Evolutionary conservation across 2,113 vertebrate genomes (phyloP), one percentile per base, ranked within the genome.

Genomic region (Pachycephala philippinensis): DNA sequence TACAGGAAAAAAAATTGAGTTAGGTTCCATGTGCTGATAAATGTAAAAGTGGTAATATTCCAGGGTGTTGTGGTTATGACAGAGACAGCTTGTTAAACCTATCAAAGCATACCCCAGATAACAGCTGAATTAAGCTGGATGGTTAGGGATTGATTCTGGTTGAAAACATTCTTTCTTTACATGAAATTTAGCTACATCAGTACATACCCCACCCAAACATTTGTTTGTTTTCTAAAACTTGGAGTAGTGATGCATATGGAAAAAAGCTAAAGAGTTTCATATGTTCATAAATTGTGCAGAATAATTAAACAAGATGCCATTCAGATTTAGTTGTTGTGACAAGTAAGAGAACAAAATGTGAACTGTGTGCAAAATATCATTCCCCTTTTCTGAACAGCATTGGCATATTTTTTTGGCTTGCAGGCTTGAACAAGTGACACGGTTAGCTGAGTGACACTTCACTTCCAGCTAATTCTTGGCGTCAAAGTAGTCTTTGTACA

Each of bases 71-170:
- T 40, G 68, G 40, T 91, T 87, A 77, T 52, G 54, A 93, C 26
- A 89, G 71, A 68, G 24, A 65, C 40, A 86, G 57, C 23, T 94
- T 91, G 27, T 90, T 86, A 92, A 91, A 84, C 15, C 7, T 90
- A 81, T 90, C 68, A 97, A 91, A 95, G 75, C 70, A 86, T 82
- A 84, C 33, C 78, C 80, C 39, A 93, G 57, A 77, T 53, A 80
- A 70, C 28, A 74, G 45, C 47, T 91, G 64, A 92, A 91, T 53
- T 39, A 60, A 90, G 42, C 23, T 6, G 39, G 15, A 79, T 71
- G 63, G 28, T 77, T 61, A 61, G 24, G 42, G 80, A 52, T 53
- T 87, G 7, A 60, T 70, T 85, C 39, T 77, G 33, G 35, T 23
- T 64, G 76, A 92, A 95, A 93, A 68, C 50, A 56, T 11, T 42